Base-by-base conservation (phyloP, 2,113 vertebrate genomes). In the Diadophis punctatus region DNA sequence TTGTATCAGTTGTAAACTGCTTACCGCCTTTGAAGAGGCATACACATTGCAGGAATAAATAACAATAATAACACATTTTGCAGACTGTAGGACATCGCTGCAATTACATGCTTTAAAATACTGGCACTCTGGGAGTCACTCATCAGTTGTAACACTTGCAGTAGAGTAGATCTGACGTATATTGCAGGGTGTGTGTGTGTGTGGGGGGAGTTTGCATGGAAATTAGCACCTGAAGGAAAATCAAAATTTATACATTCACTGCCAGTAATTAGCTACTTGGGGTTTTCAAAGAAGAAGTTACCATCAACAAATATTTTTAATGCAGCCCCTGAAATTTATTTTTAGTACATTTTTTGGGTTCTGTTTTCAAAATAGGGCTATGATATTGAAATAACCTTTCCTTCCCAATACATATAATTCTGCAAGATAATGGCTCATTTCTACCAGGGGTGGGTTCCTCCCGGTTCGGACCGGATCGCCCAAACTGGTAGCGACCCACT, bases 131-230 rank as follows among this genome's bases (percentile, higher is more conserved):
- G 88, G 16, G 86, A 91, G 68, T 88, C 34, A 85, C 93, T 7
- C 8, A 20, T 90, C 53, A 80, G 46, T n/a, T 86, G 49, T 86
- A 12, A 9, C 18, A 93, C 96, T 94, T 52, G n/a, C 52, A 88
- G 53, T n/a, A 34, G 51, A 52, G 53, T n/a, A 34, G 51, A 52
- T 39, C 46, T 94, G 87, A 95, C 22, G 0, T 93, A 95, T 92
- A 91, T 94, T 30, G 55, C 88, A 93, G 95, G 95, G 97, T 46
- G 97, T 95, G 95, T n/a, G n/a, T n/a, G n/a, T n/a, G n/a, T n/a
- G n/a, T n/a, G 48, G 0, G 48, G 7, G 7, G 48, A 94, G 92
- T 90, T 89, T 95, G 90, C 89, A 94, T 96, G 90, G 96, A 96
- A 95, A 94, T 94, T 96, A 86, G 95, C 94, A 96, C 95, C 95